phyloP scores from a whole-genome alignment of 2,888 invertebrate species.

The Serripes groenlandicus region DNA sequence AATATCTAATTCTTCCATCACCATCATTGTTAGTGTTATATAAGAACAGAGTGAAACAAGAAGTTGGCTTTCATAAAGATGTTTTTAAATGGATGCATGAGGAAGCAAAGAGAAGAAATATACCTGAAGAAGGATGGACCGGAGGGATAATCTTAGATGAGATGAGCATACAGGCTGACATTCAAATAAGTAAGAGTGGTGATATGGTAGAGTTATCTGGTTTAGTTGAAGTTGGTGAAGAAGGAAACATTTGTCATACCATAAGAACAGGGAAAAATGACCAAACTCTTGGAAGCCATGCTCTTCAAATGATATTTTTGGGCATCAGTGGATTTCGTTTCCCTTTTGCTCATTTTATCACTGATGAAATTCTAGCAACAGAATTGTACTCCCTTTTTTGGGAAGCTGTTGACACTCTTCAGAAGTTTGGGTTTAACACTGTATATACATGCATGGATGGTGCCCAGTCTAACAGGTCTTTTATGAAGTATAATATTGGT shows the following conservation, averaged over 20 bases:
- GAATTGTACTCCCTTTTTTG: conserved; percentile 44
- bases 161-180: conserved; percentile 65
- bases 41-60: conserved; percentile 50
- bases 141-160: conserved; percentile 66
- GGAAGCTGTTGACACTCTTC: conserved; percentile 39
- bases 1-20: conserved; percentile 41
- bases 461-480: conserved; percentile 37
- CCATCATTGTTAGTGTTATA: conserved; percentile 30
- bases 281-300: conserved; percentile 41
- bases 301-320: conserved; percentile 53
- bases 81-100: conserved; percentile 63
- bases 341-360: conserved; percentile 52
- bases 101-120: conserved; percentile 49
- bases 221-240: conserved; percentile 49
- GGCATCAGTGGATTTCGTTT: conserved; percentile 62
- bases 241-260: conserved; percentile 44
- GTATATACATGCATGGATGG: conserved; percentile 48
- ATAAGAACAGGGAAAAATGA: conserved; percentile 45
- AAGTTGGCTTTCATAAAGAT: conserved; percentile 33
- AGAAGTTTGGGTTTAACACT: conserved; percentile 30
- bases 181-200: conserved; percentile 57
- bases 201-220: conserved; percentile 60
- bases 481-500: conserved; percentile 41
- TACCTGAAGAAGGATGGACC: conserved; percentile 43
- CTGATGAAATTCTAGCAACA: conserved; percentile 42